Evolutionary conservation across 37 sponge, comb jelly and placozoan species (phyloP).

Genomic region (Spongilla lacustris): DNA sequence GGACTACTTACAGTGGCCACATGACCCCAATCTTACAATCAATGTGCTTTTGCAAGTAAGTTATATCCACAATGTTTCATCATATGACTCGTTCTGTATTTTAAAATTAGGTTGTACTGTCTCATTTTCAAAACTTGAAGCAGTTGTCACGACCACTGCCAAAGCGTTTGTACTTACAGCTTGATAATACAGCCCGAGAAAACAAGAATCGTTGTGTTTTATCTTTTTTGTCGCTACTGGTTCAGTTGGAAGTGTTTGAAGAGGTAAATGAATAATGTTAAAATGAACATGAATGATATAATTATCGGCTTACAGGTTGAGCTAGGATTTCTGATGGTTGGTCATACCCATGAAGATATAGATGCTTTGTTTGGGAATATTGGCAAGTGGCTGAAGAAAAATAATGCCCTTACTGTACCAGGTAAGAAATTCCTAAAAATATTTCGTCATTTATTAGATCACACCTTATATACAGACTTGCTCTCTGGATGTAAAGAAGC

Average conservation of each 20-base stretch:
- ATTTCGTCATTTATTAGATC: neutral
- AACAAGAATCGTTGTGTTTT: slow-evolving; percentile 10
- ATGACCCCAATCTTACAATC: slow-evolving; percentile 55
- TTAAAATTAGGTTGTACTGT: slow-evolving; percentile 1
- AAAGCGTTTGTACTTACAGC: neutral
- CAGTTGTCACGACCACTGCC: slow-evolving; percentile 3
- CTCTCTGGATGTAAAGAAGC: neutral
- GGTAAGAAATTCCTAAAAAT: slow-evolving; percentile 16
- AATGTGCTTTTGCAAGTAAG: slow-evolving; percentile 18
- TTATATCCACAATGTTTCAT: slow-evolving; percentile 1
- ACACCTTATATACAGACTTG: neutral
- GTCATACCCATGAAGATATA: slow-evolving; percentile 34
- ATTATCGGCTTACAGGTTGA: neutral
- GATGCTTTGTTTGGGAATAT: slow-evolving; percentile 10
- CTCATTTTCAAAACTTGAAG: neutral
- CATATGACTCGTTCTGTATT: neutral
- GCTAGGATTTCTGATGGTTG: slow-evolving; percentile 24
- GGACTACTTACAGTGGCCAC: slow-evolving; percentile 46
- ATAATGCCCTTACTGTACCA: slow-evolving; percentile 16
- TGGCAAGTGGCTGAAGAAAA: neutral
- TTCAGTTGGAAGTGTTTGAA: slow-evolving; percentile 8
- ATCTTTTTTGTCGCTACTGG: neutral
- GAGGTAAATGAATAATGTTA: slow-evolving; percentile 1
- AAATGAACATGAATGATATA: neutral
- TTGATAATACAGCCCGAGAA: slow-evolving; percentile 7